Evolutionary conservation across 2,113 vertebrate genomes (phyloP).

Genomic region (Sialia sialis): DNA sequence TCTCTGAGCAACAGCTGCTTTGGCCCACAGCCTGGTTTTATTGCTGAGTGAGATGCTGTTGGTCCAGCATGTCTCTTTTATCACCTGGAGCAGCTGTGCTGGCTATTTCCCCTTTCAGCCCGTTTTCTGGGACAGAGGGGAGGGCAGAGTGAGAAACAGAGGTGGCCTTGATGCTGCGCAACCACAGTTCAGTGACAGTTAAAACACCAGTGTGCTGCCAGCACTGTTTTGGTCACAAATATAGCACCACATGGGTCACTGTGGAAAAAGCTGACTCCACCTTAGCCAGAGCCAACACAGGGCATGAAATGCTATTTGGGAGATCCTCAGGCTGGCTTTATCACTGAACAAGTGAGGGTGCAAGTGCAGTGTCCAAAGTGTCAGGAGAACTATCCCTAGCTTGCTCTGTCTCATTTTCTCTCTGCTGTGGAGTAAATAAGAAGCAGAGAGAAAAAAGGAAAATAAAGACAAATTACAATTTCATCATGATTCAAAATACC

Average conservation of each 20-base stretch:
- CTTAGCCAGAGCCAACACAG: not conserved
- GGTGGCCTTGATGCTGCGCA: not conserved
- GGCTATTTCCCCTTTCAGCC: not conserved
- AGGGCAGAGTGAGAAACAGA: not conserved
- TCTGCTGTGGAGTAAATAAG: not conserved
- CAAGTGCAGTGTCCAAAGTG: not conserved
- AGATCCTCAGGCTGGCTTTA: not conserved
- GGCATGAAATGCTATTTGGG: not conserved
- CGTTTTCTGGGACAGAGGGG: not conserved
- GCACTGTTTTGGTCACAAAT: not conserved
- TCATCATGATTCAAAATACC: not conserved
- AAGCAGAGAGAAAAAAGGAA: not conserved
- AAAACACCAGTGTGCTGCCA: not conserved
- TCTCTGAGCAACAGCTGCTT: not conserved
- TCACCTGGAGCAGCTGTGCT: not conserved
- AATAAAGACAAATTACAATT: not conserved
- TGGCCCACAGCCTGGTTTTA: not conserved
- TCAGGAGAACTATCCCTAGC: not conserved
- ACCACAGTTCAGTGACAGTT: not conserved
- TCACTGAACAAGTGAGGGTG: not conserved
- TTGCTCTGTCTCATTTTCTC: not conserved
- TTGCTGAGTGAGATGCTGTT: not conserved
- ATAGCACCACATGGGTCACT: accelerated
- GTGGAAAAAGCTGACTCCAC: not conserved
- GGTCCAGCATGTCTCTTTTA: not conserved